Base-by-base conservation (phyloP, 1,140 invertebrate species). In the Anoplophora glabripennis region DNA sequence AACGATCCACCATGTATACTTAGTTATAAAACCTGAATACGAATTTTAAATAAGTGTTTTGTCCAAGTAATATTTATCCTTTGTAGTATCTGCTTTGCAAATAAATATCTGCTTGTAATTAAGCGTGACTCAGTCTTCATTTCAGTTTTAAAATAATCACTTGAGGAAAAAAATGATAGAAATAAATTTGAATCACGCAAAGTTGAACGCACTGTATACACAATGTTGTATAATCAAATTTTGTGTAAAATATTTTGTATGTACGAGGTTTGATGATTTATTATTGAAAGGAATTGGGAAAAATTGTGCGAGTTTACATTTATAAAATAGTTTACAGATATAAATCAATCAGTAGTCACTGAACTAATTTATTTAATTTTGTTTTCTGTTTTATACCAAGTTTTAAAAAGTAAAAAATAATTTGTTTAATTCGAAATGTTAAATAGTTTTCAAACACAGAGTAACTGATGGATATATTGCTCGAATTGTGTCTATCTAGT, bases 341-440 rank as follows among this genome's bases (percentile, higher is more conserved):
- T 54, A 54, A 54, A 54, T 54, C 52, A 54, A 42, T 54, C 52
- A 54, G 41, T 41, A 34, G 44, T 34, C 52, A 54, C 21, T 17
- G 40, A 33, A 42, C 11, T 35, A 40, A 54, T 54, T 54, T 54
- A 54, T 44, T 44, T 54, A 54, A 53, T 41, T 54, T 54, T 44
- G 33, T 54, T 54, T 54, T 36, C 52, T 54, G 52, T 34, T 54
- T 54, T 54, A 54, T 54, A 54, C 18, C 52, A 54, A 54, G 18
- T 44, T 44, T 54, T 17, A 44, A 44, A 54, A 44, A 42, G 52
- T 28, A 41, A 54, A 54, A 54, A 54, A 54, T 44, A 54, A 54
- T 54, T 54, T 54, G 52, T 54, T 54, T 44, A 44, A 54, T 44
- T 54, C 41, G 52, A 18, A 40, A 36, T 41, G 52, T 18, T 38